phyloP scores from a whole-genome alignment of 2,888 invertebrate genomes.

The Xestobium rufovillosum region DNA sequence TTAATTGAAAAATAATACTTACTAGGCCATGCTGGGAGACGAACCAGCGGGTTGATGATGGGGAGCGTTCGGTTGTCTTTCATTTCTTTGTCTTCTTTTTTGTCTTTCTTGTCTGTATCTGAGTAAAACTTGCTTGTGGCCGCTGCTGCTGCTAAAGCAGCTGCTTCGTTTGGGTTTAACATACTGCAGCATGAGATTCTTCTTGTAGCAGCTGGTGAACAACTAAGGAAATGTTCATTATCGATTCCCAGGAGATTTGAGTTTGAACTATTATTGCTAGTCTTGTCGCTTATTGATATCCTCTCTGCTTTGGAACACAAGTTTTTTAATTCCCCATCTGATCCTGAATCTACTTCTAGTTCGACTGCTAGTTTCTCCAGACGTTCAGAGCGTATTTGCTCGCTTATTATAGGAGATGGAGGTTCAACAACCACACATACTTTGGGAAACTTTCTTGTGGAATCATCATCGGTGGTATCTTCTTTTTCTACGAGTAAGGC shows the following conservation, averaged over 20 bases:
- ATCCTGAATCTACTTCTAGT: constrained; percentile 34
- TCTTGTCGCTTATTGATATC: constrained; percentile 36
- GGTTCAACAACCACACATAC: constrained; percentile 69
- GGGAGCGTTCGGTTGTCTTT: constrained; percentile 64
- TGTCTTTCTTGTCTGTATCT: constrained; percentile 40
- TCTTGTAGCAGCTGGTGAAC: constrained; percentile 78
- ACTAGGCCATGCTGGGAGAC: constrained; percentile 83
- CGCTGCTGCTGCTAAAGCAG: constrained; percentile 53
- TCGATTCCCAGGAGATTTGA: constrained; percentile 56
- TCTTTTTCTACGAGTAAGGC: constrained; percentile 28
- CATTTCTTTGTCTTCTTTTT: constrained; percentile 40
- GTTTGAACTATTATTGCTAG: constrained; percentile 45
- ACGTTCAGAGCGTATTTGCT: constrained; percentile 38
- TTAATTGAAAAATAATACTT: constrained; percentile 34
- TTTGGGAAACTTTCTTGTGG: constrained; percentile 47
- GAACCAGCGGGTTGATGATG: constrained; percentile 83
- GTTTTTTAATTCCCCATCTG: constrained; percentile 34
- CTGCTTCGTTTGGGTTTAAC: constrained; percentile 64
- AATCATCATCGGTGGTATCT: constrained; percentile 26
- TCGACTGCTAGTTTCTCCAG: constrained; percentile 36
- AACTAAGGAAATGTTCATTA: constrained; percentile 59
- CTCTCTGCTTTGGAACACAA: constrained; percentile 35
- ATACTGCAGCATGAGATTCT: constrained; percentile 88
- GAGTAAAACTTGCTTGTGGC: constrained; percentile 50
- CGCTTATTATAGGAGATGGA: constrained; percentile 63